Conservation (phyloP, 2,113 vertebrate species). For the Gopherus evgoodei region DNA sequence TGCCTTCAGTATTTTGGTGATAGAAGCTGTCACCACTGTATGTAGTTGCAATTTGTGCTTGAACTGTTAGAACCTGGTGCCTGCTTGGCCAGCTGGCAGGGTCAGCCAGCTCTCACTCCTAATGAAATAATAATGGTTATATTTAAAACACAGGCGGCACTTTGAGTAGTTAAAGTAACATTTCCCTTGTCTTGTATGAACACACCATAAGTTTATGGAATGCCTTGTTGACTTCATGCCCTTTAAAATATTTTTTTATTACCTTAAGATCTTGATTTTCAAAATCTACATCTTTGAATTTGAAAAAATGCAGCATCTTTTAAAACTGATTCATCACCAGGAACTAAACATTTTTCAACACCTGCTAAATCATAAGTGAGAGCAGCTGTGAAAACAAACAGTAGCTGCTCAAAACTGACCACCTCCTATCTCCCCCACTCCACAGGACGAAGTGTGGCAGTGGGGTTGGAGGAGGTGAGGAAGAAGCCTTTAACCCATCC, state of each 20-base stretch:
- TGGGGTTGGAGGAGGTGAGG: constrained; percentile 74
- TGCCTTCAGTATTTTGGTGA: accelerated
- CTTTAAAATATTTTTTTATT: neutral
- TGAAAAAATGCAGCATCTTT: neutral
- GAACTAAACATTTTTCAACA: neutral
- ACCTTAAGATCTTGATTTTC: neutral
- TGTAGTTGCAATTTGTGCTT: accelerated
- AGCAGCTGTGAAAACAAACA: neutral
- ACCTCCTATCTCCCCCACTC: constrained; percentile 62
- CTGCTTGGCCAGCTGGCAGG: accelerated
- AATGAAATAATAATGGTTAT: accelerated
- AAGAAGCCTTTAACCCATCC: constrained; percentile 65
- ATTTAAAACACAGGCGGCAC: neutral
- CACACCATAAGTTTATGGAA: neutral
- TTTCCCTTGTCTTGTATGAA: neutral
- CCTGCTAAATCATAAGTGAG: neutral
- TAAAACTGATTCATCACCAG: accelerated
- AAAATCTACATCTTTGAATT: neutral
- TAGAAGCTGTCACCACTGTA: neutral
- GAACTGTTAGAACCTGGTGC: accelerated
- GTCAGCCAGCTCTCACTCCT: accelerated
- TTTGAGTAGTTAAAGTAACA: accelerated
- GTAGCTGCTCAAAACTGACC: neutral
- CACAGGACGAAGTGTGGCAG: constrained; percentile 38
- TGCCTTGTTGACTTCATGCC: neutral